Evolutionary conservation across 2,888 invertebrate genomes (phyloP), one percentile per base, ranked within the genome.

Genomic region (Molorchus minor): DNA sequence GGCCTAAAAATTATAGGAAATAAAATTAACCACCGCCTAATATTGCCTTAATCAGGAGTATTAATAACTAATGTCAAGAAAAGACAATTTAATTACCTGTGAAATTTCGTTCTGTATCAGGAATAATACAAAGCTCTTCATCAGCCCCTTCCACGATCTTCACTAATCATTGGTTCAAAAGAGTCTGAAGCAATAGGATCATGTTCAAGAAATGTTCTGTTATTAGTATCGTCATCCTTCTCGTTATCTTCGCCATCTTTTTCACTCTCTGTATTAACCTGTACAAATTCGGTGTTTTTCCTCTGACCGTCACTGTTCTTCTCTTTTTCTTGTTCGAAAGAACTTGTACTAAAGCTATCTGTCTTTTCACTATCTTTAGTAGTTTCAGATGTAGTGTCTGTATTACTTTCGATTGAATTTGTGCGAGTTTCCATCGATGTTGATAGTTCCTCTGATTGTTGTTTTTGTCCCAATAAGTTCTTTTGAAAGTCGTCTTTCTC

Each of bases 91-190:
- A 45, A 30, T 44, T 69, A 74, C 75, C 68, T 88, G 88, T 0
- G 88, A 86, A 61, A 87, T 86, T 72, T 87, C 88, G 82, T 58
- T 87, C 87, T 0, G 87, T 87, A 71, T 89, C 89, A 0, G 89
- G 89, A 62, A 89, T 82, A 3, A 89, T 82, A 59, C 88, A 89
- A 4, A 89, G 82, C 71, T 88, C 88, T 69, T 86, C 87, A 68
- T 89, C 88, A 43, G 86, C 87, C 10, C 88, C 88, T 15, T 85
- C n/a, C 75, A 54, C 69, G 68, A 62, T 69, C 69, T 73, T 77
- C 68, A 52, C 71, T 75, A 13, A 65, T 66, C 21, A 68, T 63
- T 41, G 62, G 49, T 15, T 72, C 72, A 38, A 67, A 69, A 13
- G 68, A 67, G 63, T 71, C 73, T 33, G 70, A 67, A 47, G 69